phyloP scores from a whole-genome alignment of 2,797 vertebrate species.

The Enteromius trimaculatus region DNA sequence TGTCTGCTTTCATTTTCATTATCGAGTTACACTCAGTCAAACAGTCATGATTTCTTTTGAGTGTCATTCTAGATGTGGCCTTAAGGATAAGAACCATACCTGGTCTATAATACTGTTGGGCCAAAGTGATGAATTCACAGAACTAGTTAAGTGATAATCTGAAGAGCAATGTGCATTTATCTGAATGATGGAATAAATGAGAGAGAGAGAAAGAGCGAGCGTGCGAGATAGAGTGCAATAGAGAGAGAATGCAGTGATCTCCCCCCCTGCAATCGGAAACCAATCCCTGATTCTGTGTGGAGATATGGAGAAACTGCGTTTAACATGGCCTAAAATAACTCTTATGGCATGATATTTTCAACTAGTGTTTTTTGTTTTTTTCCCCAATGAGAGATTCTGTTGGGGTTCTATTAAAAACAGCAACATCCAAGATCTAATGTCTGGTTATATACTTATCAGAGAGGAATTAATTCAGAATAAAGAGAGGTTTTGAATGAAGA shows the following conservation, averaged over 20 bases:
- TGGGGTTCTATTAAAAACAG: conserved; percentile 16
- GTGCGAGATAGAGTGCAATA: conserved; percentile 5
- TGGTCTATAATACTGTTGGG: not conserved
- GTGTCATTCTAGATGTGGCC: not conserved
- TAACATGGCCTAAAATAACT: conserved; percentile 61
- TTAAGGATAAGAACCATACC: not conserved
- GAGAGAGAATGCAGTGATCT: conserved; percentile 52
- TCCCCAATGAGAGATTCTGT: not conserved
- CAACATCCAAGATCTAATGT: not conserved
- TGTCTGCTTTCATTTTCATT: not conserved
- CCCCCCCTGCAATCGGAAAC: conserved; percentile 68
- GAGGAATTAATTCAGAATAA: not conserved
- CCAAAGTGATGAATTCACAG: not conserved
- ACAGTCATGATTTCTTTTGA: not conserved
- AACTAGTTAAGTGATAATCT: conserved; percentile 4
- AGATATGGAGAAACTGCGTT: conserved; percentile 67
- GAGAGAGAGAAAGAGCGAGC: not conserved
- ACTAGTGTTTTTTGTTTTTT: not conserved
- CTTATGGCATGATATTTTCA: conserved; percentile 31
- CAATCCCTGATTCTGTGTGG: conserved; percentile 71
- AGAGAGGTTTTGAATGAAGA: conserved; percentile 36
- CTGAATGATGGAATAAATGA: conserved; percentile 20
- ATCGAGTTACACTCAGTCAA: not conserved
- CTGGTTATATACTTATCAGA: conserved; percentile 18
- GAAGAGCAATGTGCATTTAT: conserved; percentile 23